phyloP scores from a whole-genome alignment of 2,888 invertebrate genomes.

The Hofmannophila pseudospretella region DNA sequence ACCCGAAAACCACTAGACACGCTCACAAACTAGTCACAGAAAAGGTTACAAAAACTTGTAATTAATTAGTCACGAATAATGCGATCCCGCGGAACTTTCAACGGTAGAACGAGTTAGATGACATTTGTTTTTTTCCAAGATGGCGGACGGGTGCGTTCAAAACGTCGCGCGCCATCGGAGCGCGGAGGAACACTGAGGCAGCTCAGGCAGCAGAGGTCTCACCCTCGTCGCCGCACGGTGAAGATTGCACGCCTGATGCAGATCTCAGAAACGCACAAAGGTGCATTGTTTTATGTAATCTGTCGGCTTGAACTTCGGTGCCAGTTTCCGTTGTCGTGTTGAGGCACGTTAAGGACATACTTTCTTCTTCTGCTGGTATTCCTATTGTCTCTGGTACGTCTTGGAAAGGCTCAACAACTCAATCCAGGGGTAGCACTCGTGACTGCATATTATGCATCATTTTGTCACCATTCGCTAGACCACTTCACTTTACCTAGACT shows the following conservation, averaged over 20 bases:
- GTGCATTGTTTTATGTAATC: too few relatives aligned
- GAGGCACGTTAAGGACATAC: too few relatives aligned
- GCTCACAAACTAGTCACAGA: not conserved
- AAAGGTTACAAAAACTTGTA: not conserved
- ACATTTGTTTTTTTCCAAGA: constrained; percentile 17
- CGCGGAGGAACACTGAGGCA: constrained; percentile 39
- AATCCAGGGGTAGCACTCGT: too few relatives aligned
- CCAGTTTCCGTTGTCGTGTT: too few relatives aligned
- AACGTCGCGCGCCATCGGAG: constrained; percentile 50
- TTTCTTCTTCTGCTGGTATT: too few relatives aligned
- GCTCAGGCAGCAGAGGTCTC: constrained; percentile 11
- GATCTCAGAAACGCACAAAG: constrained; percentile 12
- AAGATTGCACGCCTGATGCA: constrained; percentile 14
- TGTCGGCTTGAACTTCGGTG: too few relatives aligned
- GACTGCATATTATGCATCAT: too few relatives aligned
- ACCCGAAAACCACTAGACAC: constrained; percentile 4
- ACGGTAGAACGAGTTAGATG: constrained; percentile 10
- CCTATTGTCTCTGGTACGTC: too few relatives aligned
- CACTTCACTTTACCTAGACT: too few relatives aligned
- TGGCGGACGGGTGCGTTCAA: constrained; percentile 22
- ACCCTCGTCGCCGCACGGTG: constrained; percentile 11
- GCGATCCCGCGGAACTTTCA: constrained; percentile 1
- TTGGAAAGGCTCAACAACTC: too few relatives aligned
- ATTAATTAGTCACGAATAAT: not conserved
- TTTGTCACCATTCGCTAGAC: too few relatives aligned